A percentile compares a stretch with the other conserved stretches of the same genome.
Evolutionary conservation across 1,140 invertebrate species (phyloP).

Genomic region (Drosophila ironensis): DNA sequence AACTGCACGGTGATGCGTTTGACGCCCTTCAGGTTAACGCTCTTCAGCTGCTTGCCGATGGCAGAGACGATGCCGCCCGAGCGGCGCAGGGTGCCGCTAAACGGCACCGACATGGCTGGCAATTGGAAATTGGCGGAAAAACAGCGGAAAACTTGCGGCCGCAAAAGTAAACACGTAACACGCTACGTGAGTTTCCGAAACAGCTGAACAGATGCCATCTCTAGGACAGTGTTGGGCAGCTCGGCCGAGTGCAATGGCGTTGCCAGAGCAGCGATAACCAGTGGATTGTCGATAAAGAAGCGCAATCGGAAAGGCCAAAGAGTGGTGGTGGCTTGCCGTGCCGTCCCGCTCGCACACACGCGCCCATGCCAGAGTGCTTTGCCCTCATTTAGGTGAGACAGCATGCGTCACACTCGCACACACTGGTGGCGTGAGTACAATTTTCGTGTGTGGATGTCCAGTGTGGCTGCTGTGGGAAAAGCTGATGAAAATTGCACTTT

Average conservation of each 20-base stretch:
- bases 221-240: neutral
- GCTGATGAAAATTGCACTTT: constrained; percentile 78
- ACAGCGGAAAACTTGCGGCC: constrained; percentile 6
- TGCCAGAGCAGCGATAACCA: too few relatives aligned
- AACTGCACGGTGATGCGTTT: constrained; percentile 90
- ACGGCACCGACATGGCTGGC: constrained; percentile 87
- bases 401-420: constrained; percentile 66
- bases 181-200: constrained; percentile 20
- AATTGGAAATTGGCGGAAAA: too few relatives aligned
- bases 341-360: constrained; percentile 43
- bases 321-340: too few relatives aligned
- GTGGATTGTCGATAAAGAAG: too few relatives aligned
- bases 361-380: constrained; percentile 54
- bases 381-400: constrained; percentile 71
- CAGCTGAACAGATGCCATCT: constrained; percentile 4
- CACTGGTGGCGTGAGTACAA: constrained; percentile 46
- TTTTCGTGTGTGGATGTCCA: constrained; percentile 68
- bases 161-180: constrained; percentile 21
- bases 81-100: constrained; percentile 85
- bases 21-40: constrained; percentile 90
- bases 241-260: too few relatives aligned
- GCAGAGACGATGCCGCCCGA: constrained; percentile 86
- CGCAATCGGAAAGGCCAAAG: too few relatives aligned
- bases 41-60: constrained; percentile 87
- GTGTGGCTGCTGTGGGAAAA: constrained; percentile 66